Evolutionary conservation across 2,797 vertebrate species (phyloP).

Genomic region (Trematomus bernacchii): DNA sequence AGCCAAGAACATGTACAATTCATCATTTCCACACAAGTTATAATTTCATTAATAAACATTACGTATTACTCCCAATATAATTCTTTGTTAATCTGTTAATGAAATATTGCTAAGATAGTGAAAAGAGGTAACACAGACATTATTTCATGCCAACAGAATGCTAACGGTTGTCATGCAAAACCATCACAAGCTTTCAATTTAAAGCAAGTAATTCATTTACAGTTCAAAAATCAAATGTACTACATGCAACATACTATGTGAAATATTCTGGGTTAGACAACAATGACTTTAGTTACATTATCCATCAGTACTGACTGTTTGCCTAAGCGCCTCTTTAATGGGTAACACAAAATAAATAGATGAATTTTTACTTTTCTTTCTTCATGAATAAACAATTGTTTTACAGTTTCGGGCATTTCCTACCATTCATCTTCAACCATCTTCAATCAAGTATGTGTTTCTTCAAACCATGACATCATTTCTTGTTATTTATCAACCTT

Average conservation of each 20-base stretch:
- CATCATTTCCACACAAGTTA: conserved; percentile 84
- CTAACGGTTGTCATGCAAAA: conserved; percentile 89
- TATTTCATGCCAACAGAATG: conserved; percentile 88
- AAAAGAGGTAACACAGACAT: conserved; percentile 86
- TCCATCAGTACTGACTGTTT: conserved; percentile 77
- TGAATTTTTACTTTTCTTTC: conserved; percentile 74
- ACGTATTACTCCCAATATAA: conserved; percentile 87
- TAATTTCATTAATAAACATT: conserved; percentile 88
- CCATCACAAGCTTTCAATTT: conserved; percentile 83
- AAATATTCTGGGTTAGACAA: conserved; percentile 83
- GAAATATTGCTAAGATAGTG: conserved; percentile 88
- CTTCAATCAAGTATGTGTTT: conserved; percentile 38
- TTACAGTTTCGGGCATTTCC: conserved; percentile 66
- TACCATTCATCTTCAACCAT: conserved; percentile 30
- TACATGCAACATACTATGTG: conserved; percentile 88
- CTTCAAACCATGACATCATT: conserved; percentile 20
- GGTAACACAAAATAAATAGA: conserved; percentile 88
- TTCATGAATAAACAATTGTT: conserved; percentile 69
- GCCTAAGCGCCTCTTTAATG: conserved; percentile 78
- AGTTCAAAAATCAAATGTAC: conserved; percentile 86
- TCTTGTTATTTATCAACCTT: conserved; percentile 1
- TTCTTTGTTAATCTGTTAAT: conserved; percentile 90
- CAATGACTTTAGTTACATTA: conserved; percentile 81
- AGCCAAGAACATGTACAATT: conserved; percentile 88
- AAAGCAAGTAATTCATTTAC: conserved; percentile 86